Conservation (phyloP, 53 echinoderm and acorn worm species). For the Luidia sarsii region DNA sequence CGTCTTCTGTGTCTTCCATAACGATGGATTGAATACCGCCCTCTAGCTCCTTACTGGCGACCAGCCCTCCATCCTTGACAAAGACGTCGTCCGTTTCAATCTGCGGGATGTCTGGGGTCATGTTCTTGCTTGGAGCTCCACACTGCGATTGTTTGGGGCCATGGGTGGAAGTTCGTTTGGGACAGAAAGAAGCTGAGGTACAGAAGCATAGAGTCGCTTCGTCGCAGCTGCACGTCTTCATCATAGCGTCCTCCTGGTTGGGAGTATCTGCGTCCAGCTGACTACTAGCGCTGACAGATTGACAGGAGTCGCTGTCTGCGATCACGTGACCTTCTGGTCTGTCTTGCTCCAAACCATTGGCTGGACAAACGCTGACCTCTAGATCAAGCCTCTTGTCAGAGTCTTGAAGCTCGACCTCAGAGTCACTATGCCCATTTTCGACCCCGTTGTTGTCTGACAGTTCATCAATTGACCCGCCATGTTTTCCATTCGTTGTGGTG, state of each 20-base stretch:
- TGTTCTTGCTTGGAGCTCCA: neutral
- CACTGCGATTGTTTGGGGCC: neutral
- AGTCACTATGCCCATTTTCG: too few species aligned
- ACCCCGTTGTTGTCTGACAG: too few species aligned
- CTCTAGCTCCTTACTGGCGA: neutral
- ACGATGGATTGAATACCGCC: neutral
- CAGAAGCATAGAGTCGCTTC: constrained; percentile 26
- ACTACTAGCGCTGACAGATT: too few species aligned
- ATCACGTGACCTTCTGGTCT: too few species aligned
- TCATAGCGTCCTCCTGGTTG: neutral
- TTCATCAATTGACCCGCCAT: too few species aligned
- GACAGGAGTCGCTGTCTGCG: too few species aligned
- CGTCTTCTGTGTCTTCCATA: constrained; percentile 55
- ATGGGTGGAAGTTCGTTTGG: neutral
- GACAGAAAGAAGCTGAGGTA: neutral
- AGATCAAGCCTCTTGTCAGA: too few species aligned
- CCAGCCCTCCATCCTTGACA: neutral
- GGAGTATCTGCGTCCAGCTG: too few species aligned
- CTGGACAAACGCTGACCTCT: too few species aligned
- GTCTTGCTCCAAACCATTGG: too few species aligned
- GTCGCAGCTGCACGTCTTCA: constrained; percentile 20
- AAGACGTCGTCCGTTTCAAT: neutral
- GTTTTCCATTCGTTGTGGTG: too few species aligned
- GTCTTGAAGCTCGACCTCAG: too few species aligned
- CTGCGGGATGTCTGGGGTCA: neutral